Evolutionary conservation across 2,113 vertebrate species (phyloP), one percentile per base, ranked within the genome.

Genomic region (Oriolus oriolus): DNA sequence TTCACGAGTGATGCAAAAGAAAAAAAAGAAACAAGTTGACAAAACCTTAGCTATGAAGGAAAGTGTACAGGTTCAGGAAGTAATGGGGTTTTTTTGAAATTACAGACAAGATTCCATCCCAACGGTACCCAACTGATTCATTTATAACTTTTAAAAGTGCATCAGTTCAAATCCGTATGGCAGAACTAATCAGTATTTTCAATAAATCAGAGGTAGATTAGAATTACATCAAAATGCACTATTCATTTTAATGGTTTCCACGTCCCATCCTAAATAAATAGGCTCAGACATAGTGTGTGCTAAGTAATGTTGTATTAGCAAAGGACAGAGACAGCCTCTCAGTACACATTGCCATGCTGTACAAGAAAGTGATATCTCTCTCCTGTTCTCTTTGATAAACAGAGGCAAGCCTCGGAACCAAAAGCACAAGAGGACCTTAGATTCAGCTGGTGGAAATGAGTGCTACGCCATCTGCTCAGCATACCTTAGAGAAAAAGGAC

Each of bases 401-500:
- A 23, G 26, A 66, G 74, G 68, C 78, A 93, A 89, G 27, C 27
- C 57, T 93, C 31, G 7, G 89, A 89, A 97, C 90, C 66, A 96
- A 94, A 64, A 70, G 50, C 54, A 90, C 16, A 45, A 91, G 41
- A 78, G 52, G 89, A 70, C 89, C 87, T 89, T 53, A 90, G 44
- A 90, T 74, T 96, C 63, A 70, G 74, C 23, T 75, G 52, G 42
- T 92, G 47, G 75, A 92, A 97, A 95, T 90, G 84, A 97, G 95
- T 61, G 79, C 90, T 76, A 76, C 19, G 50, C 97, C 95, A 98
- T 97, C 97, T 98, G 97, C 90, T 97, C 96, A 92, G 77, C 70
- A 97, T 90, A 94, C 79, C 93, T 97, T 93, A 75, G 91, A 97
- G 97, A 95, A 96, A 97, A 97, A 91, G 60, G 93, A 96, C 93